Percentiles rank a stretch among this genome's conserved stretches.
Evolutionary conservation across 2,113 vertebrate species (phyloP).

Genomic region (Hystrix brachyura): DNA sequence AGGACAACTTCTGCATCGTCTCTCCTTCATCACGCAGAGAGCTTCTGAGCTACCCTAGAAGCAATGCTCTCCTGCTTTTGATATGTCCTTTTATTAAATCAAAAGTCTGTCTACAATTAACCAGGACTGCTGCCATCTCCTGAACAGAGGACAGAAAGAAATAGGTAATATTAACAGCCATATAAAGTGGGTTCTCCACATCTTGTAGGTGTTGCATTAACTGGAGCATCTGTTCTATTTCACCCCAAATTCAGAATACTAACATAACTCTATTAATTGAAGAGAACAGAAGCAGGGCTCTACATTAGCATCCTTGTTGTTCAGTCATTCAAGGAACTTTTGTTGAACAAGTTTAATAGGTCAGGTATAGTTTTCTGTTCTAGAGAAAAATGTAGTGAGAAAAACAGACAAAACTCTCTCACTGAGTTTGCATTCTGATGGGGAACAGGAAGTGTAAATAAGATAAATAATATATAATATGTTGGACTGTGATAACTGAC

Average conservation of each 20-base stretch:
- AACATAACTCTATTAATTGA: neutral
- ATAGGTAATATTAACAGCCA: neutral
- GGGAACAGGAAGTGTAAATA: neutral
- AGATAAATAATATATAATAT: neutral
- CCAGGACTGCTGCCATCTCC: neutral
- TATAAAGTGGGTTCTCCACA: neutral
- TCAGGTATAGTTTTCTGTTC: neutral
- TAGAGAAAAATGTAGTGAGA: neutral
- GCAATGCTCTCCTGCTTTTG: neutral
- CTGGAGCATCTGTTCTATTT: neutral
- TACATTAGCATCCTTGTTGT: neutral
- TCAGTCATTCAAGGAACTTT: neutral
- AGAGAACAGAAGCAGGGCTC: neutral
- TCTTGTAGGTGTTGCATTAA: neutral
- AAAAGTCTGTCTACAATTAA: neutral
- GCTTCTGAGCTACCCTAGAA: neutral
- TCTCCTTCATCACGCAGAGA: neutral
- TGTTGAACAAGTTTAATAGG: neutral
- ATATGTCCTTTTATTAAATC: neutral
- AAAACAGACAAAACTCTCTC: neutral
- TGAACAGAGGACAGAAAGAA: neutral
- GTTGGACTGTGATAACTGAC: neutral
- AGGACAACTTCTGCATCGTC: neutral
- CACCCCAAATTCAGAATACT: neutral
- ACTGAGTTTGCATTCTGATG: neutral